Evolutionary conservation across 2,888 invertebrate genomes (phyloP).

Genomic region (Drosophila maculinotata): DNA sequence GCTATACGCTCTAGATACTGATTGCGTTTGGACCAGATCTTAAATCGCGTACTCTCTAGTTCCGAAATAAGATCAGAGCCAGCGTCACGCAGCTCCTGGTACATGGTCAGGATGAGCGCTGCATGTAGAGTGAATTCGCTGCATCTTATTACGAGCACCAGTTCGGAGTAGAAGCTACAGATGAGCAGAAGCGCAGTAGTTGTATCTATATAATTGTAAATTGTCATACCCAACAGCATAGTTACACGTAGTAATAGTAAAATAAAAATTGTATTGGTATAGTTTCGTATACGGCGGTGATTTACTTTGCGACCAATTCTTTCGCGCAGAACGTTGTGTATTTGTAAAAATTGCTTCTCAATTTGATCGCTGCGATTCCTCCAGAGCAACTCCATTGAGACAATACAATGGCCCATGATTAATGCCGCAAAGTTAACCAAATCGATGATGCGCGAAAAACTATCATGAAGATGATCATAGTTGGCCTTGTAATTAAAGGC

Average conservation of each 20-base stretch:
- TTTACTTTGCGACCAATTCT: conserved; percentile 29
- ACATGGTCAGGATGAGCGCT: conserved; percentile 27
- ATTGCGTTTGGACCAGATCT: neutral
- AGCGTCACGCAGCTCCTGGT: conserved; percentile 27
- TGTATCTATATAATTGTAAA: conserved; percentile 5
- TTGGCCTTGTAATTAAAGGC: conserved; percentile 25
- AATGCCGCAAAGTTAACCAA: conserved; percentile 32
- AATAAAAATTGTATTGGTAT: conserved; percentile 10
- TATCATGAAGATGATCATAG: conserved; percentile 30
- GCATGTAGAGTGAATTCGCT: conserved; percentile 54
- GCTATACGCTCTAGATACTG: conserved; percentile 18
- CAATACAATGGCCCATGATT: conserved; percentile 27
- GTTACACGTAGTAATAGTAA: conserved; percentile 21
- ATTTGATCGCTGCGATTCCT: conserved; percentile 20
- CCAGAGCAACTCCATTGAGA: conserved; percentile 40
- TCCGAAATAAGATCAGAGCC: conserved; percentile 1
- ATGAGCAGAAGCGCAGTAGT: conserved; percentile 12
- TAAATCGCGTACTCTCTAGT: conserved; percentile 19
- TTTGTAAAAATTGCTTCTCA: conserved; percentile 20
- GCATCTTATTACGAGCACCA: conserved; percentile 54
- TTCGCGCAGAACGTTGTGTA: conserved; percentile 12
- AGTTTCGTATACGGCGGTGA: neutral
- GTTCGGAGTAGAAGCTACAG: conserved; percentile 48
- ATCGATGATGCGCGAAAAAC: conserved; percentile 25
- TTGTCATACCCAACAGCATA: conserved; percentile 1